Evolutionary conservation across 2,797 vertebrate species (phyloP).

Genomic region (Phoxinus dragarum): DNA sequence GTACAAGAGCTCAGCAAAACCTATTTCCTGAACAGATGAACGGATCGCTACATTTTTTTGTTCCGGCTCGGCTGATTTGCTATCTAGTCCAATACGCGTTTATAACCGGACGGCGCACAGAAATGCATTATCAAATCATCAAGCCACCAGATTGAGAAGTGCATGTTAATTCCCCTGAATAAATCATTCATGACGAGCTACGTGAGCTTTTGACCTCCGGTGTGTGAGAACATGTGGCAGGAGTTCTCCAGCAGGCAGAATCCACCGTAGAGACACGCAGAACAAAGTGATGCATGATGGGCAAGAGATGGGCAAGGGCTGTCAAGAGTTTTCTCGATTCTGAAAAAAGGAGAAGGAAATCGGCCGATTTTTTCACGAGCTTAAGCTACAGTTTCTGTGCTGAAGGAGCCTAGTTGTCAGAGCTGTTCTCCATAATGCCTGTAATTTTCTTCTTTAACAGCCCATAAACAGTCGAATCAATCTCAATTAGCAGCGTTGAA

Average conservation of each 20-base stretch:
- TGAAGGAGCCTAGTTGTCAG: background rate
- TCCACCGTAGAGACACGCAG: slow-evolving; percentile 5
- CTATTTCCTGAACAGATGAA: slow-evolving; percentile 68
- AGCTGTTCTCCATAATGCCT: slow-evolving; percentile 11
- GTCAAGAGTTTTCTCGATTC: background rate
- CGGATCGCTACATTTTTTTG: slow-evolving; percentile 63
- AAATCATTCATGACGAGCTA: slow-evolving; percentile 55
- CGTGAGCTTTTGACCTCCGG: slow-evolving; percentile 52
- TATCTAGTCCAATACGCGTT: slow-evolving; percentile 64
- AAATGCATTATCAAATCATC: slow-evolving; percentile 56
- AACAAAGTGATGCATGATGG: slow-evolving; percentile 20
- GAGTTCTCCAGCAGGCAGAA: slow-evolving; percentile 44
- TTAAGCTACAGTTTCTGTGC: background rate
- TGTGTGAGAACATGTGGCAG: slow-evolving; percentile 45
- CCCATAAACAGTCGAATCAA: slow-evolving; percentile 18
- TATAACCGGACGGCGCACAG: slow-evolving; percentile 61
- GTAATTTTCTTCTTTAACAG: slow-evolving; percentile 35
- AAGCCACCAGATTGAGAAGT: slow-evolving; percentile 64
- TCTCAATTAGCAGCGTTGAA: slow-evolving; percentile 28
- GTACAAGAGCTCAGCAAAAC: slow-evolving; percentile 60
- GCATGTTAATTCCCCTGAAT: slow-evolving; percentile 68
- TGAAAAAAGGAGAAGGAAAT: background rate
- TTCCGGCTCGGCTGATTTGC: slow-evolving; percentile 61
- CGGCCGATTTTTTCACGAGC: background rate
- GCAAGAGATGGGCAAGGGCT: background rate